Conservation (phyloP, 2,888 invertebrate genomes). For the Silvanus unidentatus region DNA sequence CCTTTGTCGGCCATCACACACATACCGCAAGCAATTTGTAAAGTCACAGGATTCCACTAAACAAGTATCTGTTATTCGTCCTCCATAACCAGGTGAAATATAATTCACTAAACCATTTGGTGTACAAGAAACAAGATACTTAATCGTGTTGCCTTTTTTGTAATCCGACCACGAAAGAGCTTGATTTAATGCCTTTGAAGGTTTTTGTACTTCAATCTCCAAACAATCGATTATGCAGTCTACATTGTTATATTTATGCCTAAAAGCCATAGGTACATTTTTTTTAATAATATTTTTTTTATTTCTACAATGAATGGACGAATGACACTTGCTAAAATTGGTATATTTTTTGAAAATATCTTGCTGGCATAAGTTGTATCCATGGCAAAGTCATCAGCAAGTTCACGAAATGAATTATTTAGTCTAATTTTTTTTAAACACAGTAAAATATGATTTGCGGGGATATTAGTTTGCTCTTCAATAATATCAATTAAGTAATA, state of each 20-base stretch:
- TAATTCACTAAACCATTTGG: conserved; percentile 30
- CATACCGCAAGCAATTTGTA: neutral
- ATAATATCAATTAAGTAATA: neutral
- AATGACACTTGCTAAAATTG: neutral
- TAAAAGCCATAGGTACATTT: conserved; percentile 6
- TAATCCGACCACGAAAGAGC: conserved; percentile 37
- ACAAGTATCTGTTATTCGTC: conserved; percentile 21
- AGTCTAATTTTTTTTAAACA: conserved; percentile 10
- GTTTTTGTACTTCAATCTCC: conserved; percentile 28
- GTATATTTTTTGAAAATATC: neutral
- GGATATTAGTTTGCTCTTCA: neutral
- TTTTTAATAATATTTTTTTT: neutral
- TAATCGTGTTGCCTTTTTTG: conserved; percentile 26
- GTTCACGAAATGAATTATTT: conserved; percentile 6
- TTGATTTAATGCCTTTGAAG: conserved; percentile 24
- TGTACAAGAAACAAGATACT: conserved; percentile 24
- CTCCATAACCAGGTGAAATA: conserved; percentile 26
- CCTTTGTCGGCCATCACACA: conserved; percentile 10
- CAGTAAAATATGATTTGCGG: neutral
- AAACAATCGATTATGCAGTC: conserved; percentile 24
- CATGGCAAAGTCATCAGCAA: conserved; percentile 2
- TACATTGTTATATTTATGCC: conserved; percentile 10
- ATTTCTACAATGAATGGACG: neutral
- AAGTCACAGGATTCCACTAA: conserved; percentile 19
- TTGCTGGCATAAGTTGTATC: neutral